A percentile compares a stretch with the other conserved stretches of the same genome.
phyloP scores from a whole-genome alignment of 2,797 vertebrate genomes.

The Pipistrellus kuhlii region DNA sequence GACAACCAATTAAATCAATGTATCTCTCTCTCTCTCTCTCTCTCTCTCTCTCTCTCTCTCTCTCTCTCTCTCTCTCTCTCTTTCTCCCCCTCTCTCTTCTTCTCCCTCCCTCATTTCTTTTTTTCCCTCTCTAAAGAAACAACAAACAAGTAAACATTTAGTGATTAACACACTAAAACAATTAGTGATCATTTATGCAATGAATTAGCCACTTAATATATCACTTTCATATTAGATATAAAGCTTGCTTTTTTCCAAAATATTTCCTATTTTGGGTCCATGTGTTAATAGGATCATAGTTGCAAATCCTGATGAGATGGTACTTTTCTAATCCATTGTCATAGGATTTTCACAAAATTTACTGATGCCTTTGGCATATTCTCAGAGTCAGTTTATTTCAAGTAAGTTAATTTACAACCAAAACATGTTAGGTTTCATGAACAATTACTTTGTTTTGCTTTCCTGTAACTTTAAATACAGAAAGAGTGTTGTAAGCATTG shows the following conservation, averaged over 20 bases:
- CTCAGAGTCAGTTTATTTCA: conserved; percentile 38
- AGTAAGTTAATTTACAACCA: conserved; percentile 48
- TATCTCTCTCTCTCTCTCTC: not conserved
- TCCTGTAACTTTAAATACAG: conserved; percentile 35
- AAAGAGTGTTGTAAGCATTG: conserved; percentile 50
- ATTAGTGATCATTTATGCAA: not conserved
- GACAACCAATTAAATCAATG: not conserved
- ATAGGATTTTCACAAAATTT: conserved; percentile 45
- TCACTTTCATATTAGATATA: conserved; percentile 9
- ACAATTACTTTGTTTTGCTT: conserved; percentile 25
- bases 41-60: not conserved
- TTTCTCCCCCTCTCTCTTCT: fast-evolving
- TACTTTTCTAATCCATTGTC: conserved; percentile 35
- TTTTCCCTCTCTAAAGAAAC: not conserved
- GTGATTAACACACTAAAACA: not conserved
- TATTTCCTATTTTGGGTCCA: conserved; percentile 43
- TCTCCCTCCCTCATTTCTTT: not conserved
- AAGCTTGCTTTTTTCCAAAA: conserved; percentile 1
- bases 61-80: too few relatives aligned
- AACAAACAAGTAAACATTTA: not conserved
- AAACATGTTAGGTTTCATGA: conserved; percentile 5
- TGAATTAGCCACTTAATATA: not conserved
- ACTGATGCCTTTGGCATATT: not conserved
- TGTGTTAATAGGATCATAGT: conserved; percentile 2
- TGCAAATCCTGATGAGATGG: conserved; percentile 24